Evolutionary conservation across 2,797 vertebrate species (phyloP).

Genomic region (Peromyscus attwateri): DNA sequence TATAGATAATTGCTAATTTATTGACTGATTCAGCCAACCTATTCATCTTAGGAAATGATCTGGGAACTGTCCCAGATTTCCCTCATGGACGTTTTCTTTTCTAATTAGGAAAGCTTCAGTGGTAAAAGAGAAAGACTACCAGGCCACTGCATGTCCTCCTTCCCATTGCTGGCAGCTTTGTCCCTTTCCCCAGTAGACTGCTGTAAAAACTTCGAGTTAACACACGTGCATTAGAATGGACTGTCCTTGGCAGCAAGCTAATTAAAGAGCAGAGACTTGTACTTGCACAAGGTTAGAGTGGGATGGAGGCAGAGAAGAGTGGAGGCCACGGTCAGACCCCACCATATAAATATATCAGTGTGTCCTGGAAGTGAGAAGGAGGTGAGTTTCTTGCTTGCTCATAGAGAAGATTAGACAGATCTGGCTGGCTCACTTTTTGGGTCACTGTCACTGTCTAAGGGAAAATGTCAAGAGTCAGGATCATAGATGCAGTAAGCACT

Average conservation of each 20-base stretch:
- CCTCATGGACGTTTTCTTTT: conserved; percentile 24
- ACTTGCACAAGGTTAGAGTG: not conserved
- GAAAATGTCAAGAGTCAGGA: not conserved
- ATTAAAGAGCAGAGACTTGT: not conserved
- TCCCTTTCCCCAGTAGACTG: not conserved
- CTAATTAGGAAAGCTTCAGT: conserved; percentile 15
- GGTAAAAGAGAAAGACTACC: conserved; percentile 20
- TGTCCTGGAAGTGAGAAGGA: not conserved
- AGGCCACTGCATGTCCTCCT: not conserved
- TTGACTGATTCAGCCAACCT: conserved; percentile 51
- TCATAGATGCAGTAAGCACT: not conserved
- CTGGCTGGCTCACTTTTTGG: not conserved
- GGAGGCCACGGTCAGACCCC: not conserved
- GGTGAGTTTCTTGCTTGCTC: not conserved
- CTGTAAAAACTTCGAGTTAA: not conserved
- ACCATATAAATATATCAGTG: not conserved
- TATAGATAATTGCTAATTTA: conserved; percentile 32
- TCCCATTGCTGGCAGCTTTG: not conserved
- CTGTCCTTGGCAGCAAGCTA: not conserved
- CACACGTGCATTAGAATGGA: not conserved
- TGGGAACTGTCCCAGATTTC: conserved; percentile 36
- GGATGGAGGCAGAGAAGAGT: not conserved
- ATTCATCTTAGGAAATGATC: conserved; percentile 58
- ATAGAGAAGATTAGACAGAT: not conserved
- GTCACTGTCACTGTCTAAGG: not conserved